Evolutionary conservation across 2,888 invertebrate genomes (phyloP).

Genomic region (Kryphioiulus occultus): DNA sequence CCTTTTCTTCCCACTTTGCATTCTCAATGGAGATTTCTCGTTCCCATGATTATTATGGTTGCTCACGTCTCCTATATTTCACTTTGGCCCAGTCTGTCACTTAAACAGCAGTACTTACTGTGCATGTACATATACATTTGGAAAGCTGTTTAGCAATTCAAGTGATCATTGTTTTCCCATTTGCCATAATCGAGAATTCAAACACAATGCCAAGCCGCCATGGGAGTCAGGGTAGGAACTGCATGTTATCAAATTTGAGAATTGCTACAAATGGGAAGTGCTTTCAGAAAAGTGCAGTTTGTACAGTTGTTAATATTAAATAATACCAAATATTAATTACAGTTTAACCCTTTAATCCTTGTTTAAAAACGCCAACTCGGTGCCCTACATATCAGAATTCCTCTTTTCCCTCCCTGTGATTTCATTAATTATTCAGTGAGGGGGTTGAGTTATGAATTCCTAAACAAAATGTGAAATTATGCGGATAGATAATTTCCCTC

Average conservation of each 20-base stretch:
- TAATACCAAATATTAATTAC: background rate
- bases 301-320: too few relatives aligned
- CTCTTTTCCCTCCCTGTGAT: background rate
- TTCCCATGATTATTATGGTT: background rate
- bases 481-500: background rate
- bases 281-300: too few relatives aligned
- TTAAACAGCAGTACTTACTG: background rate
- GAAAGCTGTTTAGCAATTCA: background rate
- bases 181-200: background rate
- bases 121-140: too few relatives aligned
- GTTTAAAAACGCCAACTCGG: background rate
- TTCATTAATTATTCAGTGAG: conserved; percentile 1
- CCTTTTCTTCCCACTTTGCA: background rate
- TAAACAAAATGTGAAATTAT: background rate
- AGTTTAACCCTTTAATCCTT: background rate
- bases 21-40: background rate
- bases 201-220: background rate
- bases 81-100: background rate
- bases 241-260: too few relatives aligned
- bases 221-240: too few relatives aligned
- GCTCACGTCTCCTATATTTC: background rate
- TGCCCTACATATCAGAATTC: background rate
- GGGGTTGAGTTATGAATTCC: background rate
- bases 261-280: too few relatives aligned
- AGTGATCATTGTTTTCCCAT: background rate